Evolutionary conservation across 2,888 invertebrate species (phyloP), one percentile per base, ranked within the genome.

Genomic region (Tiphia femorata): DNA sequence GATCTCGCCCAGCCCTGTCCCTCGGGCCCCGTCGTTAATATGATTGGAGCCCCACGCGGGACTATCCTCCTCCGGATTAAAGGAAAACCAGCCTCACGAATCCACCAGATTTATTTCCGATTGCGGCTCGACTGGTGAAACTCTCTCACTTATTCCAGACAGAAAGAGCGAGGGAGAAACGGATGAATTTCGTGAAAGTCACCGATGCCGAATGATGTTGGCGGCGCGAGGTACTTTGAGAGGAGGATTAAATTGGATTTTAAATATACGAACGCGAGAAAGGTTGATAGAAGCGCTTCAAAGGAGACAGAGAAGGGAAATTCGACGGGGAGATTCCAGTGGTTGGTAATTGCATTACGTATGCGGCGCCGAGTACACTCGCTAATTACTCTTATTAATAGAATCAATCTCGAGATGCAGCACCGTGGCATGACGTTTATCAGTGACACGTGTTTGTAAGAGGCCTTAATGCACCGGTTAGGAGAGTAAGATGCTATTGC

Each of bases 361-460:
- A 70, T 71, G 71, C 71, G 58, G 62, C 62, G 68, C 64, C 68
- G 71, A 71, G 61, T 70, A 71, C 65, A 71, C 61, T 57, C 61
- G 62, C 69, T 71, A 71, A 70, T 70, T 71, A 71, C 68, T 67
- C 72, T 62, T 70, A 70, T 70, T 70, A 70, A 70, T 70, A 70
- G 70, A 70, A 70, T 70, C 70, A 71, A 70, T 70, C 70, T 70
- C 72, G 65, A 30, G 57, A 62, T 62, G 42, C 72, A 68, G n/a
- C n/a, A n/a, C 63, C 72, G 61, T 46, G 64, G 58, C 48, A 51
- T 68, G 70, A 70, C 72, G 65, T 70, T 70, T 70, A 70, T 71
- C 65, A 68, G 69, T 58, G 70, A 70, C 70, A 68, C 70, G 69
- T 68, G 70, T 65, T 64, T 55, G 53, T 55, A 57, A 58, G 68